These are phyloP conservation scores for Hyla sarda DNA, from an alignment of 2,113 vertebrate genomes.

Conservation along the genomic window DNA sequence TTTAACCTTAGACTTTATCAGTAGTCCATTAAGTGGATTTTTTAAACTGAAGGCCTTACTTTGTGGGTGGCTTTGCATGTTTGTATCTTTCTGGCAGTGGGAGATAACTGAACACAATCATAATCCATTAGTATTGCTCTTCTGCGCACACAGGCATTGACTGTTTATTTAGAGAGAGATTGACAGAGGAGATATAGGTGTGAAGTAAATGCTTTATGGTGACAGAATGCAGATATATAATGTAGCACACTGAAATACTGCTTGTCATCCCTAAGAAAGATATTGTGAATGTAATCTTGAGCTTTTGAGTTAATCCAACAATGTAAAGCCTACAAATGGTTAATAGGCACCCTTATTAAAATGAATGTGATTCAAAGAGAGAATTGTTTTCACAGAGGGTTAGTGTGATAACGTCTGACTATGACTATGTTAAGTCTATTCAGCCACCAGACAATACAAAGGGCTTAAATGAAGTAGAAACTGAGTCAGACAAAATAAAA, in stretches of 20 bases:
- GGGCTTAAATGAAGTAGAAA: background rate
- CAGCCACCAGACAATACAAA: background rate
- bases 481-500: background rate
- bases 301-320: constrained; percentile 5
- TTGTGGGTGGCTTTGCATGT: constrained; percentile 56
- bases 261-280: constrained; percentile 29
- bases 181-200: constrained; percentile 52
- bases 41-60: constrained; percentile 43
- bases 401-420: background rate
- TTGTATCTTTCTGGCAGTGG: constrained; percentile 49
- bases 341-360: constrained; percentile 6
- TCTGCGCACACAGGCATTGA: constrained; percentile 32
- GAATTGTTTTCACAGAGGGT: background rate
- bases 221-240: constrained; percentile 53
- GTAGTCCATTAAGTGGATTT: constrained; percentile 31
- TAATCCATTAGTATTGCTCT: constrained; percentile 55
- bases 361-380: background rate
- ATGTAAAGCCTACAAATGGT: constrained; percentile 7
- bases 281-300: constrained; percentile 40
- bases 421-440: background rate
- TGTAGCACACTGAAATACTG: constrained; percentile 20
- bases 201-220: constrained; percentile 53
- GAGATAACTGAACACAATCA: constrained; percentile 53
- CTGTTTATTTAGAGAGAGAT: constrained; percentile 50
- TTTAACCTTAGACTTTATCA: constrained; percentile 46